Evolutionary conservation across 1,140 invertebrate species (phyloP), one percentile per base, ranked within the genome.

Genomic region (Sycobia sp.): DNA sequence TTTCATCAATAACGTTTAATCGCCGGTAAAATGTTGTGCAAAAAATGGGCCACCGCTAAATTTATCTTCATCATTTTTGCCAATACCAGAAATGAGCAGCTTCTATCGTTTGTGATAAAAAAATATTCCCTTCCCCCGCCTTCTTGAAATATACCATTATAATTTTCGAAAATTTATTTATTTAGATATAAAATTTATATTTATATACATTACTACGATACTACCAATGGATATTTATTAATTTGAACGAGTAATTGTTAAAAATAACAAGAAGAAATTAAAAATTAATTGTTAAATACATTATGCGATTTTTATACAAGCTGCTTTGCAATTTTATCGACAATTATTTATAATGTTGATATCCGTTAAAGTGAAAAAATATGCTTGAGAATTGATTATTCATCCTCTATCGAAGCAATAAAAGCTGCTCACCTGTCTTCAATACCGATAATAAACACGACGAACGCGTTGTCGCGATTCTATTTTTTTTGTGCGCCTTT

Each of bases 401-500:
- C 20, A 16, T 43, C 3, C 10, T 18, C 16, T 39, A 23, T 23
- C 4, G 39, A 39, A 27, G 8, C 3, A 23, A 29, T 16, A 20
- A 60, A 50, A 60, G 36, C 25, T 60, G 2, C 5, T 60, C 25
- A 51, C 32, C 36, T 38, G 36, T 11, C 20, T 32, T 36, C 27
- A 14, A 16, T 18, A 39, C 11, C 5, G 22, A 59, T 60, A 51
- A n/a, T 41, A 47, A 36, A 50, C 16, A 47, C 20, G 29, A 27
- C 22, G 14, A 58, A 38, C 25, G 16, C 22, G 44, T 44, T 44
- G 29, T 18, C 25, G 14, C 7, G 16, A 4, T 44, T 72, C 75
- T n/a, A n/a, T n/a, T 61, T 62, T 65, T 71, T 74, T 80, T 82
- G 78, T 80, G 77, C 77, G 76, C 73, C 72, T 73, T 71, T 69